Percentiles rank a stretch among this genome's conserved stretches.
These are phyloP conservation scores for Euura lappo DNA, from an alignment of 1,140 invertebrate species.

Conservation along the genomic window DNA sequence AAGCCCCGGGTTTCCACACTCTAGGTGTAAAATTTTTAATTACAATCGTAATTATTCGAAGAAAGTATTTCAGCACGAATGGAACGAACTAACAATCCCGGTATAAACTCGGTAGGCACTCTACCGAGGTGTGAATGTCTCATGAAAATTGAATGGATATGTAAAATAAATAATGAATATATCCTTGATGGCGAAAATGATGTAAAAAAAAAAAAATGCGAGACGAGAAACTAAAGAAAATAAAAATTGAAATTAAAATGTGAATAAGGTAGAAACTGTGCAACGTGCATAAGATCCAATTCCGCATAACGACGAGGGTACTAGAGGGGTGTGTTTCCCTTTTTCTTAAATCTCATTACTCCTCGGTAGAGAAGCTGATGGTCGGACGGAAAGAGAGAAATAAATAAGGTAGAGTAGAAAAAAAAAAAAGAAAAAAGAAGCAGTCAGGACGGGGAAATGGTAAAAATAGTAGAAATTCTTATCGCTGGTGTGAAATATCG, in stretches of 20 bases:
- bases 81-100: conserved; percentile 41
- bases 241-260: background rate
- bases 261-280: background rate
- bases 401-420: background rate
- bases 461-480: no score
- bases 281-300: conserved; percentile 1
- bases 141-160: no score
- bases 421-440: background rate
- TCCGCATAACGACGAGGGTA: background rate
- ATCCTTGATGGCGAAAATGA: background rate
- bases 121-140: no score
- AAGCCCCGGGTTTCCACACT: background rate
- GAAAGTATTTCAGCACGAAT: conserved; percentile 40
- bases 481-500: no score
- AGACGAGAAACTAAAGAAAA: background rate
- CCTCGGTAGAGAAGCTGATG: background rate
- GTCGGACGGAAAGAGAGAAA: background rate
- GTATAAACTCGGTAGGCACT: conserved; percentile 12
- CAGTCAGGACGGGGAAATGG: background rate
- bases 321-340: background rate
- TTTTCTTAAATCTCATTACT: conserved; percentile 6
- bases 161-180: no score
- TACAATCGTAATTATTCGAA: conserved; percentile 55
- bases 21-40: conserved; percentile 50
- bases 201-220: background rate